phyloP scores from a whole-genome alignment of 2,113 vertebrate genomes.

The Cryptoleucopteryx plumbea region DNA sequence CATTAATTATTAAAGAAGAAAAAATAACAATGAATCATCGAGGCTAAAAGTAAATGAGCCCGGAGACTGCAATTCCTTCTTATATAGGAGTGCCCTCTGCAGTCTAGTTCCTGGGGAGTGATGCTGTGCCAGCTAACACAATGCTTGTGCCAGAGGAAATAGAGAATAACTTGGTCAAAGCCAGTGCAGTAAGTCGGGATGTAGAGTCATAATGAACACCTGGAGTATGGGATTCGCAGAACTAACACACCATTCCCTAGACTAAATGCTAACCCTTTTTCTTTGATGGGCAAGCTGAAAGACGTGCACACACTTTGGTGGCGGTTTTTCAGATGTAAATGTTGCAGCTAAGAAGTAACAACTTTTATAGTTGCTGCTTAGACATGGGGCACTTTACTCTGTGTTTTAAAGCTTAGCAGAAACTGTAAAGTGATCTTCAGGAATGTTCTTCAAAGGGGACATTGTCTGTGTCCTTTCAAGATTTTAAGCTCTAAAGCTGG shows the following conservation, averaged over 20 bases:
- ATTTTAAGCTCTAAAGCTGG: slow-evolving; percentile 32
- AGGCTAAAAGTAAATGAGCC: neutral
- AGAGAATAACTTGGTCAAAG: neutral
- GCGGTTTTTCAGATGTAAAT: neutral
- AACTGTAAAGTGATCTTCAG: neutral
- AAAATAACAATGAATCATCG: neutral
- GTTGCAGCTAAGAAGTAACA: neutral
- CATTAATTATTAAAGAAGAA: slow-evolving; percentile 34
- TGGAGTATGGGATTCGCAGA: neutral
- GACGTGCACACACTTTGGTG: neutral
- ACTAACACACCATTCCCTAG: neutral
- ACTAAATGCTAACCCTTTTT: neutral
- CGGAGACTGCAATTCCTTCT: neutral
- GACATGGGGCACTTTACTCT: neutral
- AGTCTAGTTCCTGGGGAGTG: neutral
- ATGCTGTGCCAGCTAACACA: neutral
- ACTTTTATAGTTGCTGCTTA: neutral
- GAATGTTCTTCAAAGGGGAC: slow-evolving; percentile 31
- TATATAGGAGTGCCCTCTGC: slow-evolving; percentile 60
- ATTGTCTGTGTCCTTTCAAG: slow-evolving; percentile 24
- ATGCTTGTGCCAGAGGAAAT: neutral
- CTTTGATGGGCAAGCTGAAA: neutral
- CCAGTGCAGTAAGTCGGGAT: fast-evolving
- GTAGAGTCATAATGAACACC: neutral
- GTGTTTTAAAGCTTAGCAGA: neutral